Evolutionary conservation across 2,113 vertebrate species (phyloP).

Genomic region (Abramis brama): DNA sequence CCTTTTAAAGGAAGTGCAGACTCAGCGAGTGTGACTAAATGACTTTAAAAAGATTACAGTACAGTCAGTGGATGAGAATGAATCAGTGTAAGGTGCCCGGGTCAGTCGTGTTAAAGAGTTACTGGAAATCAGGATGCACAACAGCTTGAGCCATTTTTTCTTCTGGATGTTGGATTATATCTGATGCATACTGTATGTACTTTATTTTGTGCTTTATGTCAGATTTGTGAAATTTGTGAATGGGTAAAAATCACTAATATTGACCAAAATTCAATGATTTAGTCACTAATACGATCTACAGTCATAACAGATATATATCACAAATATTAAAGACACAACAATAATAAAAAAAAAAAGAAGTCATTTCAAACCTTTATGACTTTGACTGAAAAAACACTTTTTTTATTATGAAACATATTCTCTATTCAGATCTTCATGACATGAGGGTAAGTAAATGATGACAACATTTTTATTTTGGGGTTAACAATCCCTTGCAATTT

Average conservation of each 20-base stretch:
- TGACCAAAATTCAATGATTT: not conserved
- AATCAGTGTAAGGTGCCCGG: conserved; percentile 38
- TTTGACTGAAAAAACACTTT: too few species aligned
- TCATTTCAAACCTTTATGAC: not conserved
- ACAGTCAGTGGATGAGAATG: conserved; percentile 48
- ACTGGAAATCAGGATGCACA: not conserved
- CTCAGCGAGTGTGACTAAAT: conserved; percentile 37
- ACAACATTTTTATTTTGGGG: not conserved
- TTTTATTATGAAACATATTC: too few species aligned
- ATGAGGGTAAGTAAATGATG: not conserved
- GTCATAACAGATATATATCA: too few species aligned
- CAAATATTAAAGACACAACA: not conserved
- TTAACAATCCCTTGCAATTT: not conserved
- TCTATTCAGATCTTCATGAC: not conserved
- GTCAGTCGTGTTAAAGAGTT: not conserved
- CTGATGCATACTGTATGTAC: not conserved
- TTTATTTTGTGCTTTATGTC: not conserved
- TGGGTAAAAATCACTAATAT: not conserved
- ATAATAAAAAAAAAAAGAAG: too few species aligned
- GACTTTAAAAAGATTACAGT: conserved; percentile 55
- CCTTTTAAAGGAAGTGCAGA: conserved; percentile 40
- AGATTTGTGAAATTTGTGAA: not conserved
- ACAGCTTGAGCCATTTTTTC: not conserved
- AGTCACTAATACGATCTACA: not conserved
- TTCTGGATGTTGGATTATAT: not conserved